Percentiles rank a stretch among this genome's conserved stretches.
Conservation (phyloP, 2,888 invertebrate genomes). For the Drosophila birchii region DNA sequence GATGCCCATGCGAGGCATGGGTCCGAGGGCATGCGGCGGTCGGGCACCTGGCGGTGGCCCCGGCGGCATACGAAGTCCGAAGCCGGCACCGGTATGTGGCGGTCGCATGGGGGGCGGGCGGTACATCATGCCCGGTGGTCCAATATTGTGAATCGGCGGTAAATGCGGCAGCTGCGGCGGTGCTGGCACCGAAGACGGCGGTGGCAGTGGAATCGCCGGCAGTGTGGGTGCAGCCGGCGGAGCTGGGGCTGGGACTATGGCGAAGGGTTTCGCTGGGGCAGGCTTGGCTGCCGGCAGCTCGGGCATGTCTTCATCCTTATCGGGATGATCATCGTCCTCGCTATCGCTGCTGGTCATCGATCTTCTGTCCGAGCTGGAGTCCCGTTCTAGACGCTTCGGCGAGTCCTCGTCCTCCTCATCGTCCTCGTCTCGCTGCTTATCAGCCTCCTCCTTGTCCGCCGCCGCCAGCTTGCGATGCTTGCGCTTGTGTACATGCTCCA, state of each 20-base stretch:
- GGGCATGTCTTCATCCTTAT: conserved; percentile 49
- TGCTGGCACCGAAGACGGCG: conserved; percentile 47
- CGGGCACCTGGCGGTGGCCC: conserved; percentile 85
- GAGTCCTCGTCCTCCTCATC: conserved; percentile 50
- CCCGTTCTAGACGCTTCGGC: conserved; percentile 9
- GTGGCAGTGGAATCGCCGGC: conserved; percentile 76
- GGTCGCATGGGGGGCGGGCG: conserved; percentile 87
- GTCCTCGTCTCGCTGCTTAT: conserved; percentile 43
- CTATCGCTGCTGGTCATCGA: conserved; percentile 46
- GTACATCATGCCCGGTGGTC: conserved; percentile 85
- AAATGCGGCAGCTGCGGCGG: conserved; percentile 78
- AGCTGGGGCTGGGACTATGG: conserved; percentile 50
- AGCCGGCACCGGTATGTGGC: conserved; percentile 78
- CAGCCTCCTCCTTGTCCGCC: conserved; percentile 84
- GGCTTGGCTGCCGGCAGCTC: conserved; percentile 36
- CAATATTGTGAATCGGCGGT: conserved; percentile 84
- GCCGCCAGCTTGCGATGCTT: conserved; percentile 88
- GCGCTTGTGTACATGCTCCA: conserved; percentile 93
- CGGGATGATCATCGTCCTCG: conserved; percentile 44
- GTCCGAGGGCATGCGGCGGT: conserved; percentile 68
- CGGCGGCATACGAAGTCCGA: conserved; percentile 82
- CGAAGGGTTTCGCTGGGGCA: conserved; percentile 4
- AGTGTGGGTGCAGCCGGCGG: conserved; percentile 67
- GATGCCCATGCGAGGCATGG: conserved; percentile 80
- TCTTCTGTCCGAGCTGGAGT: conserved; percentile 49